Evolutionary conservation across 2,113 vertebrate genomes (phyloP).

Genomic region (Microtus richardsoni): DNA sequence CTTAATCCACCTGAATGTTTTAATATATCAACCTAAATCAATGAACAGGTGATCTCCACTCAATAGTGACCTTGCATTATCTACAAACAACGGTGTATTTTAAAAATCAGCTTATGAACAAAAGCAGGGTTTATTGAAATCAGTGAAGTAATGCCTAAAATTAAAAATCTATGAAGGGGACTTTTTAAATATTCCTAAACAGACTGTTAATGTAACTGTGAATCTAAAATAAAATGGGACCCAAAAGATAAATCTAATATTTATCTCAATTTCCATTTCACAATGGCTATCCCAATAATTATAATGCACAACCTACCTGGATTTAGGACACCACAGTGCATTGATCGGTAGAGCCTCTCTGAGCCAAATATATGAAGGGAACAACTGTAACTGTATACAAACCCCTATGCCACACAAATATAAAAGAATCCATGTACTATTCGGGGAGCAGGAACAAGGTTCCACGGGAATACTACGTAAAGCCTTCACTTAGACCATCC

Average conservation of each 20-base stretch:
- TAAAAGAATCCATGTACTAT: neutral
- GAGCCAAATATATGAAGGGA: neutral
- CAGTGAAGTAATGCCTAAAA: neutral
- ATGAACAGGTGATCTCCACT: neutral
- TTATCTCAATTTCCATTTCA: neutral
- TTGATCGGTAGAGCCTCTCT: neutral
- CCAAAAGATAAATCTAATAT: neutral
- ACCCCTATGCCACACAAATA: neutral
- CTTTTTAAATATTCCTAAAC: neutral
- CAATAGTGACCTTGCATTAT: neutral
- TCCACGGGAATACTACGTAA: neutral
- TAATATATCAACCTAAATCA: neutral
- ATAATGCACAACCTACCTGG: neutral
- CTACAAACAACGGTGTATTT: constrained; percentile 29
- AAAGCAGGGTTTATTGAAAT: neutral
- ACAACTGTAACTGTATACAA: neutral
- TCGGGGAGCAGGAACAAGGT: neutral
- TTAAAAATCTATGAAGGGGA: neutral
- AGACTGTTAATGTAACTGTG: neutral
- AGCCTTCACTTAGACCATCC: neutral
- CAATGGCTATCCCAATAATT: neutral
- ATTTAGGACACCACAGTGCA: neutral
- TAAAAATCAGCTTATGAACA: constrained; percentile 15
- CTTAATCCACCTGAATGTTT: constrained; percentile 2
- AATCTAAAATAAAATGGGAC: constrained; percentile 47